phyloP scores from a whole-genome alignment of 1,140 invertebrate species.

The Procambarus virginalis region DNA sequence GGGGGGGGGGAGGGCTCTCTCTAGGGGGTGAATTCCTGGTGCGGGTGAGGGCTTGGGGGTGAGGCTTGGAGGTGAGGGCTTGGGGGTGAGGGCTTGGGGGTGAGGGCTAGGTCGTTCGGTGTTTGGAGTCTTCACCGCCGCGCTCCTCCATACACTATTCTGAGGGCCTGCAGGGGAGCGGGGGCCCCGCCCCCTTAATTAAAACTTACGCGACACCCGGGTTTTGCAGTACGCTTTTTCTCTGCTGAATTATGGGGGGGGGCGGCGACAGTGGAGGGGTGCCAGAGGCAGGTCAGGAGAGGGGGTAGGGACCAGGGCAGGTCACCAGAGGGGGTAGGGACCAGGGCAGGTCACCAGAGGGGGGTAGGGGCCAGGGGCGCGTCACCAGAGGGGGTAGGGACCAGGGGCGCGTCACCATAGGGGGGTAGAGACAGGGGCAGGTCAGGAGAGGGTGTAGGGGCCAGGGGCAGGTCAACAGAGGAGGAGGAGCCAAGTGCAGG shows the following conservation, averaged over 20 bases:
- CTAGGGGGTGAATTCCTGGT: too few relatives aligned
- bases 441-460: background rate
- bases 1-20: too few relatives aligned
- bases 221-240: conserved; percentile 42
- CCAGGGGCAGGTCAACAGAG: too few relatives aligned
- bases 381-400: background rate
- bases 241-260: conserved; percentile 19
- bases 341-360: background rate
- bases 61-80: background rate
- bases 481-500: too few relatives aligned
- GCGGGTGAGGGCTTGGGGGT: too few relatives aligned
- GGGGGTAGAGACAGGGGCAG: background rate
- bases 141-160: conserved; percentile 19
- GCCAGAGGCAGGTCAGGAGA: conserved; percentile 10
- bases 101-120: too few relatives aligned
- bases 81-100: too few relatives aligned
- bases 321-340: background rate
- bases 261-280: conserved; percentile 19
- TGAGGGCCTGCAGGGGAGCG: conserved; percentile 21
- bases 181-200: conserved; percentile 43
- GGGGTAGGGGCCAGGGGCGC: background rate
- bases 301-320: background rate
- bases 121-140: background rate
- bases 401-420: background rate
- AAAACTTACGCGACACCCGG: conserved; percentile 55